phyloP scores from a whole-genome alignment of 2,888 invertebrate species.

The Imbricaverruca yamaguchii region DNA sequence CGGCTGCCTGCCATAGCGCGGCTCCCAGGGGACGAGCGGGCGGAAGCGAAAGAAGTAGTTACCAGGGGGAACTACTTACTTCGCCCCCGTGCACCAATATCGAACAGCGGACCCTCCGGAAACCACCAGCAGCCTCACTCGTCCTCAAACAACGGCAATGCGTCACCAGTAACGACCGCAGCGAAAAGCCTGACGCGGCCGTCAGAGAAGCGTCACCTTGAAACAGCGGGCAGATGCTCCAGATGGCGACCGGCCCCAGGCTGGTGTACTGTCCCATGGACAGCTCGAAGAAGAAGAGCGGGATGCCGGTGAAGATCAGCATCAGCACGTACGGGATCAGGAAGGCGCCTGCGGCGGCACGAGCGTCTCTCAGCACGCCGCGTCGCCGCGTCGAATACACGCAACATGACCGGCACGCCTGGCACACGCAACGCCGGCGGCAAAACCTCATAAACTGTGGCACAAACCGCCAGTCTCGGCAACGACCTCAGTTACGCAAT shows the following conservation, averaged over 20 bases:
- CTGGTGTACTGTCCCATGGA: slow-evolving; percentile 46
- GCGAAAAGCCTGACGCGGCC: too few relatives aligned
- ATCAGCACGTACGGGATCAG: slow-evolving; percentile 45
- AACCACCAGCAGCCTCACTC: too few relatives aligned
- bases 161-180: too few relatives aligned
- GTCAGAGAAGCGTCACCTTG: slow-evolving; percentile 35
- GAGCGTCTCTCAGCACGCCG: too few relatives aligned
- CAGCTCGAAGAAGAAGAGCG: slow-evolving; percentile 45
- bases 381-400: neutral
- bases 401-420: neutral
- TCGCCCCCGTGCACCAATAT: neutral
- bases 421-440: neutral
- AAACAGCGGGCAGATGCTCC: slow-evolving; percentile 53
- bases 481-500: too few relatives aligned
- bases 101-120: too few relatives aligned
- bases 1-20: too few relatives aligned
- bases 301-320: slow-evolving; percentile 43
- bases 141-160: too few relatives aligned
- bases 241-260: slow-evolving; percentile 49
- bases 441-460: too few relatives aligned
- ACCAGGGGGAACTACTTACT: neutral
- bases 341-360: slow-evolving; percentile 41
- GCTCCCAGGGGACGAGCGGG: neutral
- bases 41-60: neutral
- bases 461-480: too few relatives aligned